phyloP scores from a whole-genome alignment of 2,113 vertebrate genomes.

The Aegotheles bennettii region DNA sequence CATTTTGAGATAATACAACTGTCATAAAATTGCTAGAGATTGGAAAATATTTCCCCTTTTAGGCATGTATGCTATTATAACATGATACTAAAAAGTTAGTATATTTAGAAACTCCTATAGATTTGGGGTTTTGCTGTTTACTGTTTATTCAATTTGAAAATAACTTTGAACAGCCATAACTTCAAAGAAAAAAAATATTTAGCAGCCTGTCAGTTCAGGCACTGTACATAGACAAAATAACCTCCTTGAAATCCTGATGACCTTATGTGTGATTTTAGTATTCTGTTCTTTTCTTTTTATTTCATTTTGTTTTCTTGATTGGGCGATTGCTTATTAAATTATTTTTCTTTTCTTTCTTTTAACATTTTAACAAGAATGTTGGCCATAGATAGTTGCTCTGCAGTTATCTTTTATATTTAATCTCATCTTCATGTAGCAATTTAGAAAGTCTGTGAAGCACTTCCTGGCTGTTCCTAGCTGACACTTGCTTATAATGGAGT shows the following conservation, averaged over 20 bases:
- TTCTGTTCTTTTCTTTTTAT: neutral
- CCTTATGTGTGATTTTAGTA: neutral
- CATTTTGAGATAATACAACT: neutral
- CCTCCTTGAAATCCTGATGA: neutral
- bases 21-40: neutral
- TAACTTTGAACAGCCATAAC: neutral
- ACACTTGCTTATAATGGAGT: neutral
- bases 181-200: neutral
- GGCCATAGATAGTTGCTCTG: neutral
- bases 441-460: neutral
- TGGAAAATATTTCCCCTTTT: neutral
- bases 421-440: neutral
- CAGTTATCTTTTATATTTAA: neutral
- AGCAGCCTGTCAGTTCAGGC: neutral
- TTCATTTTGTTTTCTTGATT: neutral
- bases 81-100: no score
- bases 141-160: neutral
- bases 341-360: neutral
- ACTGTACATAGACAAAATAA: neutral
- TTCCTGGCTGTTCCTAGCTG: neutral
- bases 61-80: neutral
- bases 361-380: neutral
- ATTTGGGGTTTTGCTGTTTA: neutral
- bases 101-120: neutral
- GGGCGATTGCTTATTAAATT: neutral